These are phyloP conservation scores for Theocolax elegans DNA, from an alignment of 1,140 invertebrate genomes.

Conservation along the genomic window DNA sequence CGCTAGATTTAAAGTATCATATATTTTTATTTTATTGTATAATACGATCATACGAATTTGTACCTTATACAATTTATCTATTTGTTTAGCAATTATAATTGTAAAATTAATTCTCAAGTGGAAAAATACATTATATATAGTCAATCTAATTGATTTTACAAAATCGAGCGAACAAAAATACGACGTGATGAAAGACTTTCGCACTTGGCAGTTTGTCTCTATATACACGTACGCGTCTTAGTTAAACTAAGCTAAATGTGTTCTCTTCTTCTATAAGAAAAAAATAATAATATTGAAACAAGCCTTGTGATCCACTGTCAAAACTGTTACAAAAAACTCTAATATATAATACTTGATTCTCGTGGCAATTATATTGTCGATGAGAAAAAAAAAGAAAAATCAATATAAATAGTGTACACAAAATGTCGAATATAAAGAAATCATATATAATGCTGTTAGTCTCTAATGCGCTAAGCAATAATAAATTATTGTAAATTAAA, in stretches of 20 bases:
- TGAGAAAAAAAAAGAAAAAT: not conserved
- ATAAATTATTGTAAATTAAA: conserved; percentile 29
- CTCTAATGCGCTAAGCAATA: conserved; percentile 31
- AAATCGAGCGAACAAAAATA: not conserved
- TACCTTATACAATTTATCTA: too few species aligned
- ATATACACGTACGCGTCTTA: not conserved
- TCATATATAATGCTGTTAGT: conserved; percentile 37
- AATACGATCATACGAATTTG: too few species aligned
- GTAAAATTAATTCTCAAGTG: too few species aligned
- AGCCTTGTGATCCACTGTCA: conserved; percentile 19
- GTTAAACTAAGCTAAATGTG: conserved; percentile 29
- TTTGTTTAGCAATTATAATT: too few species aligned
- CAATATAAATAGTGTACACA: conserved; percentile 37
- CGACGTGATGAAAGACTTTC: not conserved
- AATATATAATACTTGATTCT: not conserved
- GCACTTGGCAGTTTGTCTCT: not conserved
- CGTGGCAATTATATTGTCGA: conserved; percentile 27
- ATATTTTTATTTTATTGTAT: too few species aligned
- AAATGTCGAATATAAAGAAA: conserved; percentile 18
- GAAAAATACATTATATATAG: too few species aligned
- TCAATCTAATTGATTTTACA: conserved; percentile 2
- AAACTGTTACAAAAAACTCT: not conserved
- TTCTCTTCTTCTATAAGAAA: conserved; percentile 29
- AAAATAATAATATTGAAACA: conserved; percentile 19
- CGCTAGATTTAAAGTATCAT: not conserved